Base-by-base conservation (phyloP, 1,140 invertebrate species). In the Zaprionus kolodkinae region DNA sequence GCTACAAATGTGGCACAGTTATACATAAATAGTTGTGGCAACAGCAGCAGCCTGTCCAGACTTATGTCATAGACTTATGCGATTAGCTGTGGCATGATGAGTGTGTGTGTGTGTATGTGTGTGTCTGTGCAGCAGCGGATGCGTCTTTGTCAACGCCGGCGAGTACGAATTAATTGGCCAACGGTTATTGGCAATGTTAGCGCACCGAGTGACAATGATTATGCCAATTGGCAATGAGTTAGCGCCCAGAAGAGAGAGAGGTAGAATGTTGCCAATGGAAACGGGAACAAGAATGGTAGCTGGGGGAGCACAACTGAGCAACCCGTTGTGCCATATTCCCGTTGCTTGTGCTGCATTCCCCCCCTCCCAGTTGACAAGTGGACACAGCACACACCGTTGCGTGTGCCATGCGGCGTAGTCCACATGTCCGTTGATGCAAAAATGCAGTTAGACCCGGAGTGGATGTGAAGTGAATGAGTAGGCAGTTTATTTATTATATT, bases 341-440 rank as follows among this genome's bases (percentile, higher is more conserved):
- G 83, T 87, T 87, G 80, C 52, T 79, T 78, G 70, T 73, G 70
- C 75, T 57, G 76, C 66, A 78, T 78, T 75, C 15, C 2, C 21
- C 2, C 21, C 2, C 2, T 2, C 2, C 21, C 21, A 9, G 69
- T 81, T 78, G 83, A 87, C 83, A 86, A 88, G 70, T 73, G 68
- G 48, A 68, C 52, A 76, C 21, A 21, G 21, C 21, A 21, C 21
- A 76, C 73, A 76, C 73, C 61, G 80, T 82, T 74, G 77, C 78
- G 62, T 78, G 66, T 75, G 21, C 21, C 21, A 21, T 21, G 21
- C 17, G 17, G 33, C 57, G 15, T 25, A 48, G 38, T 40, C 56
- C 65, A 71, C 77, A 81, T 81, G 63, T 66, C 76, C 83, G 80
- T 80, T 88, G 84, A 88, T 88, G 84, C 80, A 87, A 82, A 88